These are phyloP conservation scores for Poecile atricapillus DNA, from an alignment of 2,113 vertebrate genomes.

Conservation along the genomic window DNA sequence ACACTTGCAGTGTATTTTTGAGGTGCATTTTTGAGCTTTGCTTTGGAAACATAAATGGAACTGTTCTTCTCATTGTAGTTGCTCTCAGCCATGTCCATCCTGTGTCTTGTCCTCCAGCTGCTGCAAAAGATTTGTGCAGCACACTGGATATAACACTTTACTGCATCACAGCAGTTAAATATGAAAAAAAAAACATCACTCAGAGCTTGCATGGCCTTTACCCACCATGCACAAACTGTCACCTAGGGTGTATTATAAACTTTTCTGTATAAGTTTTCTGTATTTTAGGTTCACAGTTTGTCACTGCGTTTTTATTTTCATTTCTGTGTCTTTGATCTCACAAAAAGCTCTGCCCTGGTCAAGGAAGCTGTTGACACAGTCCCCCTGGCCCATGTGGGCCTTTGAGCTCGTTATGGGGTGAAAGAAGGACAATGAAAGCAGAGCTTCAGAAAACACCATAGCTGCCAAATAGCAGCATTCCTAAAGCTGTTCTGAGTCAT, in stretches of 20 bases:
- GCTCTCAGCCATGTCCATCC: background rate
- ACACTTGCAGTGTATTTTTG: background rate
- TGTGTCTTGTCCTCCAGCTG: background rate
- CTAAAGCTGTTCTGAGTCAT: background rate
- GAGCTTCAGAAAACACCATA: background rate
- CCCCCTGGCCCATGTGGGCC: background rate
- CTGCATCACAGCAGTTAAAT: background rate
- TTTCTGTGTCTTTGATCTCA: conserved; percentile 28
- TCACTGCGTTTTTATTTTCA: conserved; percentile 16
- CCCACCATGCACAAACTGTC: background rate
- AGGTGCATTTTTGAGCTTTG: background rate
- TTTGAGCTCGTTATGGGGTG: background rate
- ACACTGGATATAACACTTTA: background rate
- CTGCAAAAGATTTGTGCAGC: background rate
- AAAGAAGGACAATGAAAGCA: background rate
- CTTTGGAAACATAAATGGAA: background rate
- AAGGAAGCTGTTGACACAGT: conserved; percentile 9
- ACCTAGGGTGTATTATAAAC: background rate
- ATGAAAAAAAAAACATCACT: background rate
- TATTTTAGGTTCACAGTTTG: conserved; percentile 7
- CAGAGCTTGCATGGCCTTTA: background rate
- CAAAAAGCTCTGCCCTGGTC: background rate
- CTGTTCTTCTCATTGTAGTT: background rate
- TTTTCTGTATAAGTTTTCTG: background rate
- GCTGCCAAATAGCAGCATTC: conserved; percentile 9